Evolutionary conservation across 2,888 invertebrate genomes (phyloP).

Genomic region (Acronicta leporina): DNA sequence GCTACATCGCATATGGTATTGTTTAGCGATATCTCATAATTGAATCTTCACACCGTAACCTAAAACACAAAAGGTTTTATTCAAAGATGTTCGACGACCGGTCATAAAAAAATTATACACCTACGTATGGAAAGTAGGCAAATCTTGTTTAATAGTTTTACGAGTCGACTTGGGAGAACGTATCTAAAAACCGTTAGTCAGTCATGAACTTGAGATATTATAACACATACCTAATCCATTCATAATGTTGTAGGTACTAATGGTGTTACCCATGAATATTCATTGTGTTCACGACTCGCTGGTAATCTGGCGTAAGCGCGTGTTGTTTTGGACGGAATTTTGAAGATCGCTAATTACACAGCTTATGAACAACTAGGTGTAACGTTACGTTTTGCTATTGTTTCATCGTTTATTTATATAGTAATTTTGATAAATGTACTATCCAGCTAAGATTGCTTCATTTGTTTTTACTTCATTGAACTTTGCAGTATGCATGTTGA

Average conservation of each 20-base stretch:
- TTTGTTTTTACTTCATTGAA: constrained; percentile 47
- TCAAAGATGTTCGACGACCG: constrained; percentile 51
- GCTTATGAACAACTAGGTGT: constrained; percentile 75
- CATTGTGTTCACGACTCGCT: constrained; percentile 60
- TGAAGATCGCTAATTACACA: constrained; percentile 73
- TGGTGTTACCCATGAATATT: constrained; percentile 69
- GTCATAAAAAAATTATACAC: constrained; percentile 53
- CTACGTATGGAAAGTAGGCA: constrained; percentile 59
- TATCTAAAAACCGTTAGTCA: constrained; percentile 58
- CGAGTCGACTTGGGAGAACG: constrained; percentile 52
- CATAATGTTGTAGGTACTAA: constrained; percentile 66
- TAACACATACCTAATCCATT: constrained; percentile 63
- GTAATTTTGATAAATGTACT: constrained; percentile 35
- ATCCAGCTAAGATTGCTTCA: constrained; percentile 34
- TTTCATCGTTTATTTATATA: constrained; percentile 50
- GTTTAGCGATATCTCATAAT: constrained; percentile 82
- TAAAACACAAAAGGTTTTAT: constrained; percentile 66
- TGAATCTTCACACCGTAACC: constrained; percentile 80
- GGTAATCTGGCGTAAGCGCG: constrained; percentile 60
- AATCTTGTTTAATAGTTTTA: constrained; percentile 59
- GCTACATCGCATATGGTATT: constrained; percentile 77
- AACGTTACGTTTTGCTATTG: constrained; percentile 65
- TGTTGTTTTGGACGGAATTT: constrained; percentile 53
- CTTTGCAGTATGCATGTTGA: constrained; percentile 37
- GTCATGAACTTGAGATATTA: constrained; percentile 59